A percentile compares a stretch with the other conserved stretches of the same genome.
Conservation (phyloP, 2,888 invertebrate genomes). For the Habroteleia sp. region DNA sequence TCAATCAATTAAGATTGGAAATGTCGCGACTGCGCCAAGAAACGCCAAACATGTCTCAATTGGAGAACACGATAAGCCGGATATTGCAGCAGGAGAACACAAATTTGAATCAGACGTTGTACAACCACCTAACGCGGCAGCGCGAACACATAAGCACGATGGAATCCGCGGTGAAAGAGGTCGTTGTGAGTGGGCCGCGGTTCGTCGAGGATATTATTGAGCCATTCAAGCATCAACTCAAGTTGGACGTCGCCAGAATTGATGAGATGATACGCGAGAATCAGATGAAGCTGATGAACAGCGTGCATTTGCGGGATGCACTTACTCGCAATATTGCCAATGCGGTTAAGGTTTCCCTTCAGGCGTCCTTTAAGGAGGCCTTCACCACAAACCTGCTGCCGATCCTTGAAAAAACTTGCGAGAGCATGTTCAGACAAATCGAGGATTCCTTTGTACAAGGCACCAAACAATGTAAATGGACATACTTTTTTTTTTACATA, state of each 20-base stretch:
- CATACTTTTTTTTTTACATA: slow-evolving; percentile 18
- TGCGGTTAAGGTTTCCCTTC: slow-evolving; percentile 88
- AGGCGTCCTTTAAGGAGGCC: slow-evolving; percentile 89
- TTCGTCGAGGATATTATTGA: slow-evolving; percentile 87
- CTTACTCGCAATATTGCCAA: slow-evolving; percentile 85
- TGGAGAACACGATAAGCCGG: slow-evolving; percentile 74
- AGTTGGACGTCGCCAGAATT: slow-evolving; percentile 83
- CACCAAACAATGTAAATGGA: slow-evolving; percentile 92
- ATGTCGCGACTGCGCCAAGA: slow-evolving; percentile 73
- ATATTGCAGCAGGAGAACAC: slow-evolving; percentile 73
- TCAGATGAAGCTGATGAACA: slow-evolving; percentile 89
- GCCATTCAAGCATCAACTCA: slow-evolving; percentile 87
- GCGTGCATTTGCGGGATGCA: slow-evolving; percentile 87
- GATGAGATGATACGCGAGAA: slow-evolving; percentile 89
- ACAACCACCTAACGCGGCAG: slow-evolving; percentile 72
- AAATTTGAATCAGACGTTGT: slow-evolving; percentile 73
- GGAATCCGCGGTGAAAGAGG: slow-evolving; percentile 81
- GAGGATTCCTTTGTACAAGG: slow-evolving; percentile 94
- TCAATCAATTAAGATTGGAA: slow-evolving; percentile 73
- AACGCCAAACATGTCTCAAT: slow-evolving; percentile 4
- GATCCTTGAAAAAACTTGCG: slow-evolving; percentile 92
- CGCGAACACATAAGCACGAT: slow-evolving; percentile 73
- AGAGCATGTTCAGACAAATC: slow-evolving; percentile 93
- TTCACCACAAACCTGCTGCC: slow-evolving; percentile 90
- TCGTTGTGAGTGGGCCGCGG: slow-evolving; percentile 82